Base-by-base conservation (phyloP, 2,888 invertebrate genomes). In the Drosophila buzzatii region DNA sequence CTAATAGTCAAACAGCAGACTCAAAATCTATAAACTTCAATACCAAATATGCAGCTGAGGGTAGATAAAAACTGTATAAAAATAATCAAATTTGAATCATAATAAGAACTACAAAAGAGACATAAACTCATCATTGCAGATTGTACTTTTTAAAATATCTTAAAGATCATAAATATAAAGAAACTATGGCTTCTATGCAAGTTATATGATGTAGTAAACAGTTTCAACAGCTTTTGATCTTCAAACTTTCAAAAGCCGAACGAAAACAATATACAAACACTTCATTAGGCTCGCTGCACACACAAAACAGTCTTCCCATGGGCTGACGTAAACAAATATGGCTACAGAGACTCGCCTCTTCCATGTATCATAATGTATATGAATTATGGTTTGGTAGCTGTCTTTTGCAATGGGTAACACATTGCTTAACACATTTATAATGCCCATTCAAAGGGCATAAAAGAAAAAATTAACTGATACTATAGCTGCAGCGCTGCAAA, bases 401-500 rank as follows among this genome's bases (percentile, higher is more conserved):
- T 31, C 53, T 53, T 39, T 31, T 18, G 35, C 16, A 39, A 33
- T 16, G 60, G 39, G 20, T 55, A 33, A 61, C 57, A 56, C 41
- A 23, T 33, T 20, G 33, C 20, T 20, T 16, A 41, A 42, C 33
- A 42, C 58, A 35, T 9, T 45, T 31, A 58, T 20, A 39, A 63
- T n/a, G 37, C 59, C 59, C 63, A 23, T 44, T 57, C 23, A 58
- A 39, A 60, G 69, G 55, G 62, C 37, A 77, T 45, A 31, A 31
- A 49, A 49, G 39, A 51, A 27, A 67, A 63, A 58, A 44, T 47
- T 41, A 62, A 66, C 42, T 66, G 47, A 60, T 78, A 60, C 69
- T 71, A 37, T 67, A 57, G 59, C 68, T 63, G 69, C 27, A 45
- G 64, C 70, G 76, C 69, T 71, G 67, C 77, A 78, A 71, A 69